Percentiles rank a stretch among this genome's conserved stretches.
Evolutionary conservation across 2,888 invertebrate species (phyloP).

Genomic region (Amblyteles armatorius): DNA sequence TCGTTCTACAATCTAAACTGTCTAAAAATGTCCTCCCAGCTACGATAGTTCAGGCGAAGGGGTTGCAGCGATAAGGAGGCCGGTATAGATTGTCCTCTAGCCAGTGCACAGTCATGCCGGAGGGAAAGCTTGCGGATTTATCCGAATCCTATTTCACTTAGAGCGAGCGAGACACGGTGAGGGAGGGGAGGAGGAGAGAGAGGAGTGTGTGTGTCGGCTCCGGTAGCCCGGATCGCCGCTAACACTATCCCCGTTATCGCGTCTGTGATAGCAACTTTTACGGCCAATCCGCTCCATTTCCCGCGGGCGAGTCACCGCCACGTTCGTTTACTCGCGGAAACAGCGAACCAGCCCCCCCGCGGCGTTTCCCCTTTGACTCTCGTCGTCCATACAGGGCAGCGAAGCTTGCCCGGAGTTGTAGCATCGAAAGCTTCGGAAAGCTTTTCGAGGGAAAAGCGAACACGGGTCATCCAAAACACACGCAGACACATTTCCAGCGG

Average conservation of each 20-base stretch:
- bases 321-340: conserved; percentile 51
- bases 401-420: background rate
- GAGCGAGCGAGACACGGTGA: conserved; percentile 21
- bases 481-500: background rate
- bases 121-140: conserved; percentile 63
- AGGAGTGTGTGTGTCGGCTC: conserved; percentile 38
- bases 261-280: conserved; percentile 79
- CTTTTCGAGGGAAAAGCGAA: conserved; percentile 62
- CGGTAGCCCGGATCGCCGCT: conserved; percentile 67
- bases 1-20: conserved; percentile 38
- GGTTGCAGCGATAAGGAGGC: conserved; percentile 33
- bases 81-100: conserved; percentile 38
- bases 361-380: conserved; percentile 31
- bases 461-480: conserved; percentile 48
- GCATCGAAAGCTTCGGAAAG: conserved; percentile 63
- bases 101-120: conserved; percentile 19
- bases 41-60: conserved; percentile 33
- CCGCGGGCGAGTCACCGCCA: conserved; percentile 66
- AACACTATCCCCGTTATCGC: conserved; percentile 75
- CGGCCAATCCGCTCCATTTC: conserved; percentile 76
- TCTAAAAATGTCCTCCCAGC: conserved; percentile 48
- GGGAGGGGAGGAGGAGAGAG: background rate
- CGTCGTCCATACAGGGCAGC: conserved; percentile 25
- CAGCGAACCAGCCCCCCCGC: conserved; percentile 47
- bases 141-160: conserved; percentile 65